Conservation (phyloP, 2,888 invertebrate genomes). For the Mythimna albipuncta region DNA sequence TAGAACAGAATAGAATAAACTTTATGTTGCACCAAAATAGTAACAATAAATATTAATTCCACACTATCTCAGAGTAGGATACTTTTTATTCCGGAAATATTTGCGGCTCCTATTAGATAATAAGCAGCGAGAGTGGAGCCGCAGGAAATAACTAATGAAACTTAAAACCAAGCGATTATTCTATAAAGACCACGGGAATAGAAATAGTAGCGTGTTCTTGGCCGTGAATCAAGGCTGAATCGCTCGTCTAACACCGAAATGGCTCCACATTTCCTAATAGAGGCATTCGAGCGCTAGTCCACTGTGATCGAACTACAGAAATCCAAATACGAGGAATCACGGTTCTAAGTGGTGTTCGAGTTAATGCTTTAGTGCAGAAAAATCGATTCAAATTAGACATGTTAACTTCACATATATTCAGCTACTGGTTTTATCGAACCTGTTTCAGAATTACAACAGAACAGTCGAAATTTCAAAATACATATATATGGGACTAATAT, state of each 20-base stretch:
- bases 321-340: conserved; percentile 15
- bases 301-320: conserved; percentile 1
- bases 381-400: conserved; percentile 24
- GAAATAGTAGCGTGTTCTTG: conserved; percentile 15
- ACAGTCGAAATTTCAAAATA: neutral
- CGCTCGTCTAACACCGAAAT: conserved; percentile 22
- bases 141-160: conserved; percentile 12
- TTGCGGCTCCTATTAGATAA: neutral
- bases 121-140: neutral
- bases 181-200: conserved; percentile 14
- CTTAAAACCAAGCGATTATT: conserved; percentile 15
- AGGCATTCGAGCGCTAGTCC: conserved; percentile 18
- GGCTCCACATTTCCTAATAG: conserved; percentile 13
- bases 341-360: neutral
- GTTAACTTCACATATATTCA: conserved; percentile 4
- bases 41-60: no score
- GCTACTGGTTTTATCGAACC: neutral
- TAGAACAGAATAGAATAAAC: no score
- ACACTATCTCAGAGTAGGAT: neutral
- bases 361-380: conserved; percentile 4
- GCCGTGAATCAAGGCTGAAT: conserved; percentile 25
- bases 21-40: no score
- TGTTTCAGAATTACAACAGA: neutral
- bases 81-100: neutral
- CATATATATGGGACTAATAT: neutral